phyloP scores from a whole-genome alignment of 2,888 invertebrate genomes.

The Philonicus albiceps region DNA sequence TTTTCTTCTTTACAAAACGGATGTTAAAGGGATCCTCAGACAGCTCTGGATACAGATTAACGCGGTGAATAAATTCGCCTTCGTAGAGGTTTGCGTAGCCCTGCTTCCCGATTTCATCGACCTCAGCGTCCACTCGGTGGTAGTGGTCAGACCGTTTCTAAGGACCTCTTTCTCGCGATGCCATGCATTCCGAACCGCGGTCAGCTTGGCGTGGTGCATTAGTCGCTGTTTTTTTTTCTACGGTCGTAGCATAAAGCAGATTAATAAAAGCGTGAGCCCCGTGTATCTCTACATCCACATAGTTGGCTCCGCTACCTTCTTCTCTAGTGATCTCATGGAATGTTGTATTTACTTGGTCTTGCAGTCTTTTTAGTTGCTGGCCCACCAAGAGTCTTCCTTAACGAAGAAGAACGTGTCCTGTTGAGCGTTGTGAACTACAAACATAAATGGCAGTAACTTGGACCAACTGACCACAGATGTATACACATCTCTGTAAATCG shows the following conservation, averaged over 20 bases:
- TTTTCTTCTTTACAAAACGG: conserved; percentile 83
- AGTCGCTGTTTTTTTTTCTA: conserved; percentile 88
- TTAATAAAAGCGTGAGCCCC: conserved; percentile 90
- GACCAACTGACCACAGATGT: conserved; percentile 92
- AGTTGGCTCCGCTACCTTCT: conserved; percentile 75
- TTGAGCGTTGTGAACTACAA: conserved; percentile 85
- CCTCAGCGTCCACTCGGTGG: conserved; percentile 87
- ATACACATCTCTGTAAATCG: conserved; percentile 90
- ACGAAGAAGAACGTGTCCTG: conserved; percentile 94
- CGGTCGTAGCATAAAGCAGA: conserved; percentile 91
- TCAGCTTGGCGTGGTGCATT: conserved; percentile 87
- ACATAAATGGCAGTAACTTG: conserved; percentile 84
- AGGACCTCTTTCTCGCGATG: conserved; percentile 87
- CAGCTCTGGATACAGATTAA: conserved; percentile 87
- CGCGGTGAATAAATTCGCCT: conserved; percentile 90
- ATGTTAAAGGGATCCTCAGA: conserved; percentile 97
- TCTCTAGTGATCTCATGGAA: conserved; percentile 84
- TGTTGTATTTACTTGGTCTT: conserved; percentile 89
- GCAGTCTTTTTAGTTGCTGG: conserved; percentile 86
- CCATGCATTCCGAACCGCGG: conserved; percentile 92
- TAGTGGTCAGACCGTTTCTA: conserved; percentile 78
- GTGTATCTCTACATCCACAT: conserved; percentile 89
- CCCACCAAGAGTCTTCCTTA: conserved; percentile 89
- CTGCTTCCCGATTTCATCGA: conserved; percentile 85
- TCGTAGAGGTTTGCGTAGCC: conserved; percentile 87